Conservation (phyloP, 2,113 vertebrate species). For the Leptobrachium leishanense region DNA sequence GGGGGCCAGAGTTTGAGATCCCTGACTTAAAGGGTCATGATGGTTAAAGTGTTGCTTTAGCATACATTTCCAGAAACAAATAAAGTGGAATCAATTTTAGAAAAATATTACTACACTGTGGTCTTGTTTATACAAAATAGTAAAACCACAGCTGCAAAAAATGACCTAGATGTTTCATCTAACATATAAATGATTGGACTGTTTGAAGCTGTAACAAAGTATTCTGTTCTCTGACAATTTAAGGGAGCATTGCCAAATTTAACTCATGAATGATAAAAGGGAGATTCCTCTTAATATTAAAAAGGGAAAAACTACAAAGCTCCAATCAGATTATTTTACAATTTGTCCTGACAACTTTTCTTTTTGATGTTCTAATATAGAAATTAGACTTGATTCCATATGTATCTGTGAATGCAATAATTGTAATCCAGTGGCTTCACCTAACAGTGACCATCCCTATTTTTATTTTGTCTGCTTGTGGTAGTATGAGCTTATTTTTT, state of each 20-base stretch:
- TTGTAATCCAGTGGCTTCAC: too few relatives aligned
- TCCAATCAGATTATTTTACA: slow-evolving; percentile 2
- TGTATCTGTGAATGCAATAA: background rate
- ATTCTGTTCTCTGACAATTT: background rate
- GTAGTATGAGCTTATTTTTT: too few relatives aligned
- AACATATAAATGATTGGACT: slow-evolving; percentile 9
- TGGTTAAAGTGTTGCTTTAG: too few relatives aligned
- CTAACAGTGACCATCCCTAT: too few relatives aligned
- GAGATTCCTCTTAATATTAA: slow-evolving; percentile 16
- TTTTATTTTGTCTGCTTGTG: too few relatives aligned
- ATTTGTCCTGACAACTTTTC: slow-evolving; percentile 17
- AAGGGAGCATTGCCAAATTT: slow-evolving; percentile 5
- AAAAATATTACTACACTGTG: too few relatives aligned
- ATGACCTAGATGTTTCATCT: background rate
- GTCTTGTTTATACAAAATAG: background rate
- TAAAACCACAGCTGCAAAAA: background rate
- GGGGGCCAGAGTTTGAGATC: too few relatives aligned
- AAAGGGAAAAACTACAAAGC: slow-evolving; percentile 28
- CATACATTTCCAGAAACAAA: too few relatives aligned
- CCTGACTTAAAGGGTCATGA: too few relatives aligned
- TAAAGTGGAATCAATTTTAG: too few relatives aligned
- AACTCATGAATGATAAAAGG: slow-evolving; percentile 31
- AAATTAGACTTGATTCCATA: slow-evolving; percentile 9
- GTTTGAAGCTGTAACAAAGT: slow-evolving; percentile 30
- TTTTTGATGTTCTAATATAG: slow-evolving; percentile 37